Conservation (phyloP, 1,140 invertebrate genomes). For the Teleogryllus occipitalis region DNA sequence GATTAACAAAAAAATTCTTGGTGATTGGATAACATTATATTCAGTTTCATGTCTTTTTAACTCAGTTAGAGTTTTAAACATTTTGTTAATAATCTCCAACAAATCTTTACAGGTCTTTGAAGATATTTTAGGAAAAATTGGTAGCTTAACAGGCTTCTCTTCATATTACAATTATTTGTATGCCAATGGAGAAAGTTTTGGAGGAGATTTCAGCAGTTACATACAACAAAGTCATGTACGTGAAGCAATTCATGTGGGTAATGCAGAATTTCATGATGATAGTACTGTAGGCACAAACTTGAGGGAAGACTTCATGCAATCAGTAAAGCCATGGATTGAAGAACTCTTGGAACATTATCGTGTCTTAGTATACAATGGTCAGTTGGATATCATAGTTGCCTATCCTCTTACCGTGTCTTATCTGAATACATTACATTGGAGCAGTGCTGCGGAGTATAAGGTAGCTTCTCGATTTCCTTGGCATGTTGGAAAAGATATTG, state of each 20-base stretch:
- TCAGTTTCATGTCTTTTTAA: neutral
- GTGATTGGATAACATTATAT: neutral
- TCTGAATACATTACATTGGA: constrained; percentile 55
- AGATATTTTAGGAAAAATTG: constrained; percentile 51
- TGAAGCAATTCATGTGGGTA: constrained; percentile 73
- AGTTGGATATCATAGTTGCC: constrained; percentile 76
- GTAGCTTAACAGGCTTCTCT: constrained; percentile 67
- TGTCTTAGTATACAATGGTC: constrained; percentile 70
- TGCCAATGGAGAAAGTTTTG: constrained; percentile 34
- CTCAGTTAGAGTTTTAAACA: no score
- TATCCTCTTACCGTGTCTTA: constrained; percentile 69
- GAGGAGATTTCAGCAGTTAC: constrained; percentile 41
- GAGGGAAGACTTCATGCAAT: constrained; percentile 72
- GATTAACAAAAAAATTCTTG: neutral
- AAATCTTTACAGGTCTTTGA: constrained; percentile 47
- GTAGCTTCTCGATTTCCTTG: constrained; percentile 30
- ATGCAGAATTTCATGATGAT: constrained; percentile 53
- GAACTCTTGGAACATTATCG: constrained; percentile 58
- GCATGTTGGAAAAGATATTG: constrained; percentile 58
- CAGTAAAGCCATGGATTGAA: constrained; percentile 63
- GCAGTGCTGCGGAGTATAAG: constrained; percentile 49
- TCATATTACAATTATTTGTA: constrained; percentile 75
- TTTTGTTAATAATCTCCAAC: no score
- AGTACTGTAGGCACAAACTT: constrained; percentile 37
- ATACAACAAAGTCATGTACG: constrained; percentile 51